These are phyloP conservation scores for Hermetia illucens DNA, from an alignment of 1,140 invertebrate species.

Conservation along the genomic window DNA sequence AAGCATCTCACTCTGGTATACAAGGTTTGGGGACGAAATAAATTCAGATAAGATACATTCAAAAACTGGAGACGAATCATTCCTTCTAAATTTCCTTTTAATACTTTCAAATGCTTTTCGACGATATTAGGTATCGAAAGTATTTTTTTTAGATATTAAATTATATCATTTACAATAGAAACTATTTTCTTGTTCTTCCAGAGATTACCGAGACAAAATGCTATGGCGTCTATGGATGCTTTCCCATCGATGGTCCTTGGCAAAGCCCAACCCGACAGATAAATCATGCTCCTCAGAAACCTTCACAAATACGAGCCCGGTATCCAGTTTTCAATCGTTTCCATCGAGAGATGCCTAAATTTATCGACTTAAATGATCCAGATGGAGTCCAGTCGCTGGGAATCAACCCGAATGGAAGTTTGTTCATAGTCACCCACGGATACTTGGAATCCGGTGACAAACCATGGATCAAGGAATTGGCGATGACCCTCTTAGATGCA, in stretches of 20 bases:
- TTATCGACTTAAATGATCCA: slow-evolving; percentile 46
- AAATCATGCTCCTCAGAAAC: slow-evolving; percentile 55
- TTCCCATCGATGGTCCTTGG: slow-evolving; percentile 67
- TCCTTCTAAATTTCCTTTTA: too few species aligned
- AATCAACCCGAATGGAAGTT: slow-evolving; percentile 42
- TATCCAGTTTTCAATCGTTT: slow-evolving; percentile 39
- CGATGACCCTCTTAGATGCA: slow-evolving; percentile 43
- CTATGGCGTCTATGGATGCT: slow-evolving; percentile 69
- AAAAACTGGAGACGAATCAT: too few species aligned
- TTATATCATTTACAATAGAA: too few species aligned
- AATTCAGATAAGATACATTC: too few species aligned
- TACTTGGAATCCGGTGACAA: slow-evolving; percentile 70
- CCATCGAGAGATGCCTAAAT: slow-evolving; percentile 36
- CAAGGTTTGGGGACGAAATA: too few species aligned
- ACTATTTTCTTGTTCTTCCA: slow-evolving; percentile 11
- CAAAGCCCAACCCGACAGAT: slow-evolving; percentile 59
- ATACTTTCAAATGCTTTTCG: too few species aligned
- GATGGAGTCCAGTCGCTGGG: slow-evolving; percentile 41
- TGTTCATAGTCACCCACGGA: slow-evolving; percentile 70
- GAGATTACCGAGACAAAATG: slow-evolving; percentile 40
- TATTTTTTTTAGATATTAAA: too few species aligned
- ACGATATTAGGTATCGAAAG: too few species aligned
- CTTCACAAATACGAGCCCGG: slow-evolving; percentile 37
- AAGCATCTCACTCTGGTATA: too few species aligned
- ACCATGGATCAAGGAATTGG: slow-evolving; percentile 54